phyloP scores from a whole-genome alignment of 1,140 invertebrate species.

The Cephus cinctus region DNA sequence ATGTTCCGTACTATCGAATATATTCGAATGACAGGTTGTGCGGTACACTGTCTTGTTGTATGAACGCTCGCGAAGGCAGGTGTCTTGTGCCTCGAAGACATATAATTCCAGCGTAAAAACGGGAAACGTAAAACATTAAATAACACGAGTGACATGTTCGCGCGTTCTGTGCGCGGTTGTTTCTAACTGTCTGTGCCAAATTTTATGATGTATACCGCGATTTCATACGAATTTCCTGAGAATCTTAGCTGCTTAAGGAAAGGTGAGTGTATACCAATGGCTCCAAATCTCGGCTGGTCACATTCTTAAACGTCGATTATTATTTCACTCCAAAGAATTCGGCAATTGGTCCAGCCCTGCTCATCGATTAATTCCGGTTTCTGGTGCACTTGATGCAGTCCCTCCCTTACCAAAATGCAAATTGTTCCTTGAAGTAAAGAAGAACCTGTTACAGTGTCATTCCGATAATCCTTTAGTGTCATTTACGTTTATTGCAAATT shows the following conservation, averaged over 20 bases:
- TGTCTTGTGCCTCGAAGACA: slow-evolving; percentile 8
- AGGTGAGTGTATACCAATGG: slow-evolving; percentile 30
- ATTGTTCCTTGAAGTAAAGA: too few species aligned
- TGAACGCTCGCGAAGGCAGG: slow-evolving; percentile 8
- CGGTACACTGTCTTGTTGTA: slow-evolving; percentile 16
- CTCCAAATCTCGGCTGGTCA: too few species aligned
- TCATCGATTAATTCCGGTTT: too few species aligned
- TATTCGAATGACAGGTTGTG: slow-evolving; percentile 51
- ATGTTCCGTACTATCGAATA: slow-evolving; percentile 51
- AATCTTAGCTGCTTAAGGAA: slow-evolving; percentile 41
- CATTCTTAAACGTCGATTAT: too few species aligned
- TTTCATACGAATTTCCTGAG: slow-evolving; percentile 35
- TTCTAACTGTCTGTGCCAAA: slow-evolving; percentile 38
- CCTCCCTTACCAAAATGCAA: too few species aligned
- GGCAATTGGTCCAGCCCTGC: too few species aligned
- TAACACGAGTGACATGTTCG: slow-evolving; percentile 39
- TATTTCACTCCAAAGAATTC: too few species aligned
- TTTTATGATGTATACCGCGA: slow-evolving; percentile 50
- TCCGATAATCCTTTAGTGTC: too few species aligned
- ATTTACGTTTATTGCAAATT: too few species aligned
- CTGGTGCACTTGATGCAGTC: too few species aligned
- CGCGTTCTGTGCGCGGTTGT: slow-evolving; percentile 35
- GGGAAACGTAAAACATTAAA: slow-evolving; percentile 5
- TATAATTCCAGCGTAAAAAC: neutral
- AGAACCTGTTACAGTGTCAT: too few species aligned